Evolutionary conservation across 2,113 vertebrate species (phyloP).

Genomic region (Oncorhynchus masou): DNA sequence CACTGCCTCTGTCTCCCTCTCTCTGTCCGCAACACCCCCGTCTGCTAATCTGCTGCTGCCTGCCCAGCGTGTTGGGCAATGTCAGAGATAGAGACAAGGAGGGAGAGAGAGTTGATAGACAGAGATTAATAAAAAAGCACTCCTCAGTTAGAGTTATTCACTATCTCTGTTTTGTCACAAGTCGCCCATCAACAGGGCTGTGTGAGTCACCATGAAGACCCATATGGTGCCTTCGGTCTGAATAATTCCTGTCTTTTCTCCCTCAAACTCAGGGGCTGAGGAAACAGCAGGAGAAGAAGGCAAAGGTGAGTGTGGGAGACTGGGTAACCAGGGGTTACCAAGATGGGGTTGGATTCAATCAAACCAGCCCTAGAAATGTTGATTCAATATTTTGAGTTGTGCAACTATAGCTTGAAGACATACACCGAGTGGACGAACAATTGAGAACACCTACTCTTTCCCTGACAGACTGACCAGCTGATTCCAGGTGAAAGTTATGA

Average conservation of each 20-base stretch:
- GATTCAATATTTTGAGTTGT: neutral
- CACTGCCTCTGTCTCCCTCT: neutral
- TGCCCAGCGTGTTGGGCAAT: neutral
- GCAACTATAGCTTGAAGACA: neutral
- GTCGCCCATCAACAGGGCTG: neutral
- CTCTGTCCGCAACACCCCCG: neutral
- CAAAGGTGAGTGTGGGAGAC: constrained; percentile 33
- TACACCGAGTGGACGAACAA: too few species aligned
- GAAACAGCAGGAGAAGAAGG: constrained; percentile 5
- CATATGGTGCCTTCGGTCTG: neutral
- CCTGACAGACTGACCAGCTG: too few species aligned
- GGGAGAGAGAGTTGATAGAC: neutral
- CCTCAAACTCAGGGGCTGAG: constrained; percentile 31
- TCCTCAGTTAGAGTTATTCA: neutral
- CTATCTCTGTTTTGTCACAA: too few species aligned
- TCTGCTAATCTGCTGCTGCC: neutral
- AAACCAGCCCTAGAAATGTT: neutral
- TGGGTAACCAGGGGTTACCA: neutral
- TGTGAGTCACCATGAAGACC: neutral
- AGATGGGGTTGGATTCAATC: neutral
- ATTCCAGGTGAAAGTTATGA: too few species aligned
- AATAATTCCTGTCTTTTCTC: neutral
- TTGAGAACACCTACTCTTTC: too few species aligned
- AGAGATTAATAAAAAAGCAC: too few species aligned
- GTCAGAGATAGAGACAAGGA: neutral